Evolutionary conservation across 2,797 vertebrate genomes (phyloP).

Genomic region (Pelobates cultripes): DNA sequence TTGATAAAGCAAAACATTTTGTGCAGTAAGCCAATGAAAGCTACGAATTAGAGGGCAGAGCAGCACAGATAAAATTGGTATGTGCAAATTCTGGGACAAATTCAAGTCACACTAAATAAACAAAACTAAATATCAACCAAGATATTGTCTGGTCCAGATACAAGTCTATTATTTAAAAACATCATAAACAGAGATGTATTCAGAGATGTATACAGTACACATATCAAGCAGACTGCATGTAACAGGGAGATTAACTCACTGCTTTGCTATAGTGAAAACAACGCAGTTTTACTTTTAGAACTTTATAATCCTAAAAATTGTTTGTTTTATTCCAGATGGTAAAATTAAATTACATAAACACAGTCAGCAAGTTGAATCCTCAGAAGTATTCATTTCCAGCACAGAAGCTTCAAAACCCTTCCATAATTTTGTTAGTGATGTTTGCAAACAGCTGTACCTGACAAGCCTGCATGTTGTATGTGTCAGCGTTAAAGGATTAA

Average conservation of each 20-base stretch:
- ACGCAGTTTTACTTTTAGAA: conserved; percentile 70
- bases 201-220: too few species aligned
- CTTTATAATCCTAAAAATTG: conserved; percentile 78
- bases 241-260: not conserved
- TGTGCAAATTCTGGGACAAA: too few species aligned
- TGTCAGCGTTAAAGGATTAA: conserved; percentile 73
- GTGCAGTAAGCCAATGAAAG: too few species aligned
- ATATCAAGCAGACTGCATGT: too few species aligned
- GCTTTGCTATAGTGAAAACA: conserved; percentile 62
- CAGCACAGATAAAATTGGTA: too few species aligned
- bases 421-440: conserved; percentile 82
- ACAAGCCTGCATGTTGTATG: conserved; percentile 67
- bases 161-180: too few species aligned
- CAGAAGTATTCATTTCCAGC: conserved; percentile 75
- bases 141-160: too few species aligned
- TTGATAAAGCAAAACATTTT: too few species aligned
- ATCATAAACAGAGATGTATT: too few species aligned
- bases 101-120: too few species aligned
- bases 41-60: too few species aligned
- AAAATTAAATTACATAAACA: conserved; percentile 88
- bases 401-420: conserved; percentile 76
- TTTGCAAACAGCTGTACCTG: conserved; percentile 81
- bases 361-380: conserved; percentile 84
- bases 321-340: conserved; percentile 88
- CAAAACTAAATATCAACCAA: too few species aligned